Base-by-base conservation (phyloP, 2,888 invertebrate species). In the Spodoptera littoralis region DNA sequence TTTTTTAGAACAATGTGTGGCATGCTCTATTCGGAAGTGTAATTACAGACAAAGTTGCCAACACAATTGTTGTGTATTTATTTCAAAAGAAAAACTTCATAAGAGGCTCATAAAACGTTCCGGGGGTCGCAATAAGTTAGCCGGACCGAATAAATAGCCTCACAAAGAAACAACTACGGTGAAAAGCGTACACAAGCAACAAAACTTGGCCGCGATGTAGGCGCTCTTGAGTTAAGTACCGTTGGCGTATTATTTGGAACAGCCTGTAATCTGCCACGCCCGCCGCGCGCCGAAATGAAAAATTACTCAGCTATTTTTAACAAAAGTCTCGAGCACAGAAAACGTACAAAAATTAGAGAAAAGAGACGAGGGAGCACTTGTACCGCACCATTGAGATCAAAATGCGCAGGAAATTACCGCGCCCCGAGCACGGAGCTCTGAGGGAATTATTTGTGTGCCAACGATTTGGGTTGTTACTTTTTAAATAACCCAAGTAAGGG, bases 291-390 rank as follows among this genome's bases (percentile, higher is more conserved):
- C 90, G 90, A 92, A 92, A 93, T 93, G 94, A 93, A 94, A 94
- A 94, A 94, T 93, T 91, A 93, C 93, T 88, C 88, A 83, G 92
- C 90, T 93, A 94, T 93, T 94, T 94, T 93, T 92, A 93, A 93
- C 92, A 90, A 90, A 89, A 92, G 88, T 89, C 88, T 87, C 87
- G 90, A 88, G 92, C 90, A 89, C 88, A 91, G 92, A 93, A 93
- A 93, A 92, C 93, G 93, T 93, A 93, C 92, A 93, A 93, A 93
- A 94, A 93, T 93, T 92, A 92, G 93, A 92, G 91, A 91, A 92
- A 92, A 90, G 92, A 92, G 90, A 90, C 88, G 90, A 90, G 92
- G 90, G 92, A 90, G 89, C 92, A 93, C 93, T 94, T 93, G 93
- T 92, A 85, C 89, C 92, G 94, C 93, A 88, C 93, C 93, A 94